Evolutionary conservation across 2,888 invertebrate genomes (phyloP).

Genomic region (Drosophila formosana): DNA sequence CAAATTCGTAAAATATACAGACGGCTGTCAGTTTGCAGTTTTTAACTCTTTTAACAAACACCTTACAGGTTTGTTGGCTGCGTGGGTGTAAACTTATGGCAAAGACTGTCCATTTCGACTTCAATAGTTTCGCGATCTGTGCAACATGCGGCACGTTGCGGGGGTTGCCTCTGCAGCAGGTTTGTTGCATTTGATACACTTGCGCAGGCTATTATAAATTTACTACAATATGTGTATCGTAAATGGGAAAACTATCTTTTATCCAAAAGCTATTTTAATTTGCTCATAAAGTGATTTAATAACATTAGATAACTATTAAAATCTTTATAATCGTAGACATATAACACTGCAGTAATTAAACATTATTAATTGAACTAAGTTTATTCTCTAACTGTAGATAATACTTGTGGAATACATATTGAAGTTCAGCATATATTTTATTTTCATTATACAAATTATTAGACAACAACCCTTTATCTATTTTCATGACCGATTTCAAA

Average conservation of each 20-base stretch:
- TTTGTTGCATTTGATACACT: conserved; percentile 19
- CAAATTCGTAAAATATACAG: conserved; percentile 1
- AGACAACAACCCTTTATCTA: too few relatives aligned
- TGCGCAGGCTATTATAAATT: not conserved
- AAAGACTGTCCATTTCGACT: conserved; percentile 35
- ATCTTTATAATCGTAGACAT: too few relatives aligned
- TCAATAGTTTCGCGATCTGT: conserved; percentile 35
- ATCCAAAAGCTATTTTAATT: not conserved
- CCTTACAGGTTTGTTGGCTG: conserved; percentile 12
- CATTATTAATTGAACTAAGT: too few relatives aligned
- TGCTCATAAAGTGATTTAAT: not conserved
- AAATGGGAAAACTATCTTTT: too few relatives aligned
- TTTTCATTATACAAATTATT: too few relatives aligned
- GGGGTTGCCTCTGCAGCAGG: conserved; percentile 36
- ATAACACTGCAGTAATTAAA: too few relatives aligned
- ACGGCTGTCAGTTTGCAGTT: conserved; percentile 1
- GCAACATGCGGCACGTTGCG: conserved; percentile 38
- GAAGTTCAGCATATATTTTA: too few relatives aligned
- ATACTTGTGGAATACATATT: too few relatives aligned
- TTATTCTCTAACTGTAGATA: too few relatives aligned
- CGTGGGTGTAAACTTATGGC: conserved; percentile 61
- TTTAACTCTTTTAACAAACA: conserved; percentile 11
- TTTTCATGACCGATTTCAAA: too few relatives aligned
- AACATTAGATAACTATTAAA: too few relatives aligned
- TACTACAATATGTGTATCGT: not conserved